A percentile compares a stretch with the other conserved stretches of the same genome.
phyloP scores from a whole-genome alignment of 2,797 vertebrate species.

The Alexandromys oeconomus region DNA sequence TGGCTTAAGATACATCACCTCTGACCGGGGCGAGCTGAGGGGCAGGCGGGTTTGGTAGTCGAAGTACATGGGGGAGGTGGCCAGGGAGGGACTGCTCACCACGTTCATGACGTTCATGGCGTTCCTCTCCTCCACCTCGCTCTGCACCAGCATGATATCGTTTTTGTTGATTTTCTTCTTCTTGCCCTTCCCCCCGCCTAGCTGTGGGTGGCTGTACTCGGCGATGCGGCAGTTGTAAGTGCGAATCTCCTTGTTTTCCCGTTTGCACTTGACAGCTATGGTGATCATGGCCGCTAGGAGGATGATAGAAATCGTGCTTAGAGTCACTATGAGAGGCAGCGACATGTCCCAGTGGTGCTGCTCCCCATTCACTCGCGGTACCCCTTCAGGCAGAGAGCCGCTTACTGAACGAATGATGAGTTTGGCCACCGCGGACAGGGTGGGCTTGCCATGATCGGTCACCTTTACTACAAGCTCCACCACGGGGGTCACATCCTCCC shows the following conservation, averaged over 20 bases:
- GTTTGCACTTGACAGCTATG: slow-evolving; percentile 98
- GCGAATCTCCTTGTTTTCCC: slow-evolving; percentile 99
- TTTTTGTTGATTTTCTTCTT: slow-evolving; percentile 99
- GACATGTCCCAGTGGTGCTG: slow-evolving; percentile 98
- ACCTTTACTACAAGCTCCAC: slow-evolving; percentile 98
- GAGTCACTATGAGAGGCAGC: slow-evolving; percentile 96
- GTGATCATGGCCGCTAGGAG: slow-evolving; percentile 99
- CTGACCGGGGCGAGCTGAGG: slow-evolving; percentile 99
- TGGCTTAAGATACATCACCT: slow-evolving; percentile 99
- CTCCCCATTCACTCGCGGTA: slow-evolving; percentile 95
- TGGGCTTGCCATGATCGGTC: slow-evolving; percentile 97
- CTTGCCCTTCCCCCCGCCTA: slow-evolving; percentile 94
- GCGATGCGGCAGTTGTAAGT: slow-evolving; percentile 99
- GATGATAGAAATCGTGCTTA: slow-evolving; percentile 98
- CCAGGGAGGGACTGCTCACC: slow-evolving; percentile 99
- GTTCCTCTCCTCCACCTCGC: slow-evolving; percentile 98
- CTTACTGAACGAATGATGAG: slow-evolving; percentile 93
- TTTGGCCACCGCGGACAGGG: slow-evolving; percentile 95
- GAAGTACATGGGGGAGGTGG: slow-evolving; percentile 99
- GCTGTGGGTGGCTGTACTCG: slow-evolving; percentile 98
- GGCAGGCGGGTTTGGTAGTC: slow-evolving; percentile 99
- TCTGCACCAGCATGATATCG: slow-evolving; percentile 99
- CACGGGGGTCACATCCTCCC: slow-evolving; percentile 96
- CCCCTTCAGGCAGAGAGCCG: slow-evolving; percentile 95
- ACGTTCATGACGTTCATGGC: slow-evolving; percentile 99